A percentile compares a stretch with the other conserved stretches of the same genome.
Conservation (phyloP, 2,113 vertebrate species). For the Hemibates koningsi region DNA sequence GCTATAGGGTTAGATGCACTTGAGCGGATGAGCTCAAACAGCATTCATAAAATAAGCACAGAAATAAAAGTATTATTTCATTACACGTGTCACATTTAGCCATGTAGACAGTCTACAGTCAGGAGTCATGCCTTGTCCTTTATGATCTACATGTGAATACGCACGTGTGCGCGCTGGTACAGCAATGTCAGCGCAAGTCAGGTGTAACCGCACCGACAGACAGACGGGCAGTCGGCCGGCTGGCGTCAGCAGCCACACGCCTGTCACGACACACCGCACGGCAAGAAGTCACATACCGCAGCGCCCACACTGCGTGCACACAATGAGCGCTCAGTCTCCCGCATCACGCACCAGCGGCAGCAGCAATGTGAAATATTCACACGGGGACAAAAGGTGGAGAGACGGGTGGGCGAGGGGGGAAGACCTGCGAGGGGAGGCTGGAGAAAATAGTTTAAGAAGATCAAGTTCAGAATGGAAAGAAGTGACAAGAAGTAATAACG, state of each 20-base stretch:
- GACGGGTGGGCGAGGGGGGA: neutral
- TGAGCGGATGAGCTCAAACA: neutral
- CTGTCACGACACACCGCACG: slow-evolving; percentile 71
- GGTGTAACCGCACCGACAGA: slow-evolving; percentile 65
- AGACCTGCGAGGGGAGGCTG: slow-evolving; percentile 16
- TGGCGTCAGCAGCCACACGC: slow-evolving; percentile 75
- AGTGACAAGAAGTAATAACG: neutral
- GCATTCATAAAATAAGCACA: neutral
- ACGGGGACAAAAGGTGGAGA: slow-evolving; percentile 64
- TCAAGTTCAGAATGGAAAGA: neutral
- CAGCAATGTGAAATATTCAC: slow-evolving; percentile 77
- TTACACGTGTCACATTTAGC: neutral
- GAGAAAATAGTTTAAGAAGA: slow-evolving; percentile 7
- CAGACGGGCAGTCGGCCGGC: slow-evolving; percentile 58
- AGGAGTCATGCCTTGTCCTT: neutral
- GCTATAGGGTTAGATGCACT: neutral
- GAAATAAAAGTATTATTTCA: neutral
- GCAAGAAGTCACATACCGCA: slow-evolving; percentile 66
- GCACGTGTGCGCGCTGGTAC: neutral
- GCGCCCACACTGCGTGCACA: slow-evolving; percentile 66
- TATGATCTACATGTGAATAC: neutral
- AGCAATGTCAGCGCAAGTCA: slow-evolving; percentile 50
- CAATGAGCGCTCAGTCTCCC: slow-evolving; percentile 72
- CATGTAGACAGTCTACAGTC: neutral
- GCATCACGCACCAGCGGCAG: slow-evolving; percentile 73